Conservation (phyloP, 2,797 vertebrate species). For the Sebastes hubbsi region DNA sequence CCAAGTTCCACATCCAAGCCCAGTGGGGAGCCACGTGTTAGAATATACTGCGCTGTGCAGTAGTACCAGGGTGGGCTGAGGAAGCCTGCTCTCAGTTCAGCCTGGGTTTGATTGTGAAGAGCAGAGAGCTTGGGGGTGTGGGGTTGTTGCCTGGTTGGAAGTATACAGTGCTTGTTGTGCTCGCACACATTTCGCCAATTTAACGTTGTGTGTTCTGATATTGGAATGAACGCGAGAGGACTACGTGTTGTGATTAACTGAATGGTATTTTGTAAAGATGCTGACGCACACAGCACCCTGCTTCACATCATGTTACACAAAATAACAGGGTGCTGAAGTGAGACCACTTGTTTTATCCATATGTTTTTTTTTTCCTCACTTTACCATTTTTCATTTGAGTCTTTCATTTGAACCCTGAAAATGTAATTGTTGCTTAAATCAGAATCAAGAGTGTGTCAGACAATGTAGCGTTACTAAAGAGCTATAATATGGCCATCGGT, state of each 20-base stretch:
- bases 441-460: not conserved
- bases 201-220: conserved; percentile 46
- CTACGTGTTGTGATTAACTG: conserved; percentile 36
- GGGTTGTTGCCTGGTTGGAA: conserved; percentile 41
- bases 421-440: not conserved
- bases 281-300: conserved; percentile 40
- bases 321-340: conserved; percentile 1
- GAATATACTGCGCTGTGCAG: conserved; percentile 61
- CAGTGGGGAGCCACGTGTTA: conserved; percentile 70
- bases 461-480: not conserved
- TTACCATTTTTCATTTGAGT: not conserved
- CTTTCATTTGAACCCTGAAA: not conserved
- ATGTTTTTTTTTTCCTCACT: not conserved
- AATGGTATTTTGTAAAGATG: conserved; percentile 48
- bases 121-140: conserved; percentile 13
- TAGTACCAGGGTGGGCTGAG: conserved; percentile 75
- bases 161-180: conserved; percentile 37
- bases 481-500: not conserved
- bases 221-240: conserved; percentile 17
- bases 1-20: conserved; percentile 67
- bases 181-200: conserved; percentile 48
- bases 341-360: not conserved
- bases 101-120: conserved; percentile 62
- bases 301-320: conserved; percentile 28
- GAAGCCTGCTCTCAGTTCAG: conserved; percentile 37